Conservation (phyloP, 2,797 vertebrate species). For the Phyllotis vaccarum region DNA sequence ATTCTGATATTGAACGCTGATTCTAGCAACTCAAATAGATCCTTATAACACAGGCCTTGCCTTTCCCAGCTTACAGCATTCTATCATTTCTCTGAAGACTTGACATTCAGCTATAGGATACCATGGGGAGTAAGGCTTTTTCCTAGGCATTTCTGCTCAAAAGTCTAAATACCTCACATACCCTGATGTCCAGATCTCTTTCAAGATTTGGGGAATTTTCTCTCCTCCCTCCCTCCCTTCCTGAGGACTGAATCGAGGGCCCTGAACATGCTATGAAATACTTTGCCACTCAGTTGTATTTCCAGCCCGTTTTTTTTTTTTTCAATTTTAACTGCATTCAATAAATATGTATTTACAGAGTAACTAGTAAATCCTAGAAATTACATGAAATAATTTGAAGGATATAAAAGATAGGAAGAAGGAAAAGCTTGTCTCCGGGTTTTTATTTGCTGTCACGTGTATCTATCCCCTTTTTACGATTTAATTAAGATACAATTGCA, state of each 20-base stretch:
- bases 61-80: background rate
- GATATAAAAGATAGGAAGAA: slow-evolving; percentile 48
- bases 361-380: slow-evolving; percentile 24
- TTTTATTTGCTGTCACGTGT: background rate
- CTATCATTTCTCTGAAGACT: background rate
- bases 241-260: background rate
- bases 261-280: background rate
- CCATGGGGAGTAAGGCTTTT: background rate
- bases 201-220: background rate
- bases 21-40: background rate
- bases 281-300: background rate
- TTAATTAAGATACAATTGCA: background rate
- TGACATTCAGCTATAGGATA: background rate
- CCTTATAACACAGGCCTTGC: background rate
- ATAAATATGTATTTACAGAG: slow-evolving; percentile 62
- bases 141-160: background rate
- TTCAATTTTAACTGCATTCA: background rate
- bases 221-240: background rate
- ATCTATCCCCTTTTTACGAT: background rate
- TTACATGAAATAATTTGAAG: background rate
- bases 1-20: background rate
- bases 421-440: slow-evolving; percentile 57
- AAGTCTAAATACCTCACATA: background rate
- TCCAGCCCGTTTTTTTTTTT: too few relatives aligned
- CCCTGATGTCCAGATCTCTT: background rate